Conservation (phyloP, 1,140 invertebrate species). For the Drosophila eugracilis region DNA sequence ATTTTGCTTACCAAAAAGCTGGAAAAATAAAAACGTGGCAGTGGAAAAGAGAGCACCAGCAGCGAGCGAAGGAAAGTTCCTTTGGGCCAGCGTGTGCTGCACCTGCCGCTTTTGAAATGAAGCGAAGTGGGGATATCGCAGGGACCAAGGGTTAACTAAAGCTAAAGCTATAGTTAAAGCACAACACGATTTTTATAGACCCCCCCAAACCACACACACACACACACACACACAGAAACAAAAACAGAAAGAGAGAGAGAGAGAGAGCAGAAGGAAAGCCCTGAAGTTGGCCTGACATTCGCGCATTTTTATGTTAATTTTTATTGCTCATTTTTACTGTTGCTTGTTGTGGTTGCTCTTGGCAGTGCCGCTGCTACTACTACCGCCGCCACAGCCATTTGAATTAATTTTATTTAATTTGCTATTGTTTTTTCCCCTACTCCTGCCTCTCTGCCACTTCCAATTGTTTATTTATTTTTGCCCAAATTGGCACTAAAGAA, state of each 20-base stretch:
- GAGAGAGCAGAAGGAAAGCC: neutral
- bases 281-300: conserved; percentile 18
- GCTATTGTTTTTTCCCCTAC: conserved; percentile 37
- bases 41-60: neutral
- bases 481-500: conserved; percentile 54
- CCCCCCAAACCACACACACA: no score
- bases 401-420: conserved; percentile 77
- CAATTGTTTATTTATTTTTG: conserved; percentile 65
- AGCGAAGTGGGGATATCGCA: conserved; percentile 1
- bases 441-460: neutral
- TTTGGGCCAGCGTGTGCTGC: conserved; percentile 30
- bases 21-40: neutral
- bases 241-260: neutral
- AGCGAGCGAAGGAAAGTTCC: conserved; percentile 17
- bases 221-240: neutral
- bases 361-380: conserved; percentile 5
- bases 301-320: conserved; percentile 56
- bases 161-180: neutral
- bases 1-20: conserved; percentile 44
- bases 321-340: conserved; percentile 54
- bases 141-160: conserved; percentile 7
- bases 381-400: no score
- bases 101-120: conserved; percentile 12
- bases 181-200: conserved; percentile 50
- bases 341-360: conserved; percentile 23